Evolutionary conservation across 1,140 invertebrate genomes (phyloP).

Genomic region (Drosophila burlai): DNA sequence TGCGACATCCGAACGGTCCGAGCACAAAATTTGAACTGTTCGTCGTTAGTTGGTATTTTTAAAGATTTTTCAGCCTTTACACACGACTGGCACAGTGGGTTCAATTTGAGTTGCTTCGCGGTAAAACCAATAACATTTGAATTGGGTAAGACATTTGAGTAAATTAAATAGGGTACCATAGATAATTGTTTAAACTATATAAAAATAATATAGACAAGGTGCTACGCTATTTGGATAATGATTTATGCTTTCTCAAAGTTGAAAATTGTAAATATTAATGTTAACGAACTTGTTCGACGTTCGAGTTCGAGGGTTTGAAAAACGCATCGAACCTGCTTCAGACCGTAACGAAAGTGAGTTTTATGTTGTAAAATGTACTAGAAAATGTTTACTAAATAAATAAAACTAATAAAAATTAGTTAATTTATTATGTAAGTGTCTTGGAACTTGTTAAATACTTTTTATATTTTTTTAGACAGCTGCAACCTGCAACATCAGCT

Average conservation of each 20-base stretch:
- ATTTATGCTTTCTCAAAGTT: background rate
- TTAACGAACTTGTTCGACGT: slow-evolving; percentile 1
- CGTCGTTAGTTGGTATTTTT: slow-evolving; percentile 6
- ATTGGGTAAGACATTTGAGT: background rate
- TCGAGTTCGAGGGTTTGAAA: background rate
- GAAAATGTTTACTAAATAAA: background rate
- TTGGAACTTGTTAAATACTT: slow-evolving; percentile 22
- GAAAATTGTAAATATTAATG: background rate
- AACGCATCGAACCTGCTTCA: background rate
- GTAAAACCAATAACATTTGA: background rate
- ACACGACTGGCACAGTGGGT: background rate
- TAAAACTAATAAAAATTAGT: too few species aligned
- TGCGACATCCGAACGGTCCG: slow-evolving; percentile 19
- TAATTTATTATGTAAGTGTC: background rate
- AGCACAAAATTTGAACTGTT: slow-evolving; percentile 10
- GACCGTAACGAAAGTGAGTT: slow-evolving; percentile 3
- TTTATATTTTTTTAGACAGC: background rate
- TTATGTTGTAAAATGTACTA: background rate
- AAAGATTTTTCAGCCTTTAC: slow-evolving; percentile 14
- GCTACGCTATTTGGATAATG: too few species aligned
- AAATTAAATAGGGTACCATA: background rate
- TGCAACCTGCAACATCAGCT: background rate
- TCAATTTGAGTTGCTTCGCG: background rate
- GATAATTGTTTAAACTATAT: background rate
- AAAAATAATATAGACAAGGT: too few species aligned